Base-by-base conservation (phyloP, 2,113 vertebrate species). In the Chinchilla lanigera region DNA sequence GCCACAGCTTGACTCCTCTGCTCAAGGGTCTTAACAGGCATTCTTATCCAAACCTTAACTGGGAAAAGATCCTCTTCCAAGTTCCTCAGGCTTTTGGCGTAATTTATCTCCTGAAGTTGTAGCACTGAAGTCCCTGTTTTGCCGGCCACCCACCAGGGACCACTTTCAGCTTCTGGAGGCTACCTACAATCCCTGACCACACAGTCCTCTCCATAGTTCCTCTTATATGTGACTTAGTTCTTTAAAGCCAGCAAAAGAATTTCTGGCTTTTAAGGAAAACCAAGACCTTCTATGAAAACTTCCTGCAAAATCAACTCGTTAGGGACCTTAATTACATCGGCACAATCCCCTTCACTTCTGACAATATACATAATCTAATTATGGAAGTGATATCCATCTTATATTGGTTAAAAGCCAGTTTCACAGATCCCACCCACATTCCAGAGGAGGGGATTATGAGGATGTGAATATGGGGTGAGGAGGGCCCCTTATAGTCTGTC, bases 391-490 rank as follows among this genome's bases (percentile, higher is more conserved):
- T 10, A n/a, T 82, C 63, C 58, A 30, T 67, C 22, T 87, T 93
- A 44, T 93, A 11, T 73, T 95, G 56, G 38, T 73, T 93, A 24
- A 88, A 94, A 97, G 35, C 84, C 86, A 83, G 61, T 67, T 47
- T 77, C 67, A 56, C 33, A 65, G 30, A 16, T 86, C 22, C 41
- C 7, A 77, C 28, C 50, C 2, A 20, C 0, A 33, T 17, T 91
- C 35, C 84, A 44, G 44, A 56, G 54, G 56, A 87, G 7, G 56
- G 41, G n/a, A 54, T 54, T 89, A 69, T 44, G 4, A 47, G 20
- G 24, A 13, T 63, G 16, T 93, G 82, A 30, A 10, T 38, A 24
- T n/a, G 13, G 10, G 3, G 16, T 16, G 24, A n/a, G 14, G 8
- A 28, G 58, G 14, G 26, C 77, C 86, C 50, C 77, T 44, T 81